These are phyloP conservation scores for Caranx melampygus DNA, from an alignment of 2,113 vertebrate species.

Conservation along the genomic window DNA sequence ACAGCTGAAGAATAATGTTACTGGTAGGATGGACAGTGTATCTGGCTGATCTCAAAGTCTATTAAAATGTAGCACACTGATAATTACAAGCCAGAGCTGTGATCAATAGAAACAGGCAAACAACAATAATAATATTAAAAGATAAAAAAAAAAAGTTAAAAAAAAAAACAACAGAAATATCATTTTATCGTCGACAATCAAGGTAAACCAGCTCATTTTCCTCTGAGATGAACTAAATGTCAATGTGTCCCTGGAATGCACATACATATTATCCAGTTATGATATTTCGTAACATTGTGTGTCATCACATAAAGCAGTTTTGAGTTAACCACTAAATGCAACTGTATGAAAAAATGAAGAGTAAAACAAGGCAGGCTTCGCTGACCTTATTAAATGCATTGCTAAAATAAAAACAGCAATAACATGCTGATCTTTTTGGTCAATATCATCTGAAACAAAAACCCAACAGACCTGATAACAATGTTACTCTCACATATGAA, in stretches of 20 bases:
- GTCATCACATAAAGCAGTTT: not conserved
- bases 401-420: constrained; percentile 17
- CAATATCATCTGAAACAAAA: not conserved
- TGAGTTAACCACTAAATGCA: not conserved
- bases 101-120: constrained; percentile 14
- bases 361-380: constrained; percentile 15
- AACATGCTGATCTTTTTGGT: not conserved
- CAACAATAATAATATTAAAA: too few relatives aligned
- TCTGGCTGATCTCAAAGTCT: not conserved
- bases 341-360: not conserved
- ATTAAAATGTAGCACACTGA: not conserved
- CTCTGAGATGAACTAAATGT: not conserved
- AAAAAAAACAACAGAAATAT: constrained; percentile 4
- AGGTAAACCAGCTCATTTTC: not conserved
- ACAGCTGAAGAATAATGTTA: not conserved
- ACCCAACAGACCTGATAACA: not conserved
- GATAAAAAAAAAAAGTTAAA: too few relatives aligned
- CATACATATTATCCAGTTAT: not conserved
- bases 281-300: not conserved
- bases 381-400: not conserved
- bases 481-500: not conserved
- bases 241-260: not conserved
- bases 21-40: not conserved
- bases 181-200: not conserved
- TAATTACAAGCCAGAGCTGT: not conserved